A percentile compares a stretch with the other conserved stretches of the same genome.
Evolutionary conservation across 2,113 vertebrate species (phyloP).

Genomic region (Nerophis ophidion): DNA sequence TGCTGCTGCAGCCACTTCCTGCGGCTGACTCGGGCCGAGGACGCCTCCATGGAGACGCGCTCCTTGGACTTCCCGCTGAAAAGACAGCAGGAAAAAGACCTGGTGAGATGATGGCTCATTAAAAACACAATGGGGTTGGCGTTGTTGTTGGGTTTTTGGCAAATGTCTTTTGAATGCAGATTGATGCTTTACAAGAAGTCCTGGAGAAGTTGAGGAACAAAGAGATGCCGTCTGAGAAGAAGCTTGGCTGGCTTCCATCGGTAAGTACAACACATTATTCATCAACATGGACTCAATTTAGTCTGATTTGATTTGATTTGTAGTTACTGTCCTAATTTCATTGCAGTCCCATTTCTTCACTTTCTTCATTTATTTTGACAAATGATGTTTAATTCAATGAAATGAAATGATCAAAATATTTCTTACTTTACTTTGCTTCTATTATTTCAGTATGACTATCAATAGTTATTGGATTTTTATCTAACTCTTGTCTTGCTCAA

Average conservation of each 20-base stretch:
- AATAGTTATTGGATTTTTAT: too few relatives aligned
- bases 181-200: conserved; percentile 70
- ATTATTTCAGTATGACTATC: too few relatives aligned
- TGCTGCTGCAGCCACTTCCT: conserved; percentile 54
- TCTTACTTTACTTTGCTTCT: too few relatives aligned
- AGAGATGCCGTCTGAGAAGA: conserved; percentile 70
- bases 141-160: too few relatives aligned
- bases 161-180: conserved; percentile 46
- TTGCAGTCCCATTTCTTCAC: too few relatives aligned
- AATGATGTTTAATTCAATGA: too few relatives aligned
- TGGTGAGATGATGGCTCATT: conserved; percentile 43
- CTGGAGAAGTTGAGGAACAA: conserved; percentile 72
- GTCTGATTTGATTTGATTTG: too few relatives aligned
- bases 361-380: too few relatives aligned
- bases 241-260: conserved; percentile 74
- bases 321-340: too few relatives aligned
- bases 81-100: conserved; percentile 61
- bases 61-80: conserved; percentile 57
- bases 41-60: conserved; percentile 59
- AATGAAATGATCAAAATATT: too few relatives aligned
- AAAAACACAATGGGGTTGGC: too few relatives aligned
- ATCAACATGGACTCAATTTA: neutral
- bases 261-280: conserved; percentile 44
- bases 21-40: conserved; percentile 35
- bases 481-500: too few relatives aligned